A percentile compares a stretch with the other conserved stretches of the same genome.
Conservation (phyloP, 2,797 vertebrate species). For the Takifugu rubripes region DNA sequence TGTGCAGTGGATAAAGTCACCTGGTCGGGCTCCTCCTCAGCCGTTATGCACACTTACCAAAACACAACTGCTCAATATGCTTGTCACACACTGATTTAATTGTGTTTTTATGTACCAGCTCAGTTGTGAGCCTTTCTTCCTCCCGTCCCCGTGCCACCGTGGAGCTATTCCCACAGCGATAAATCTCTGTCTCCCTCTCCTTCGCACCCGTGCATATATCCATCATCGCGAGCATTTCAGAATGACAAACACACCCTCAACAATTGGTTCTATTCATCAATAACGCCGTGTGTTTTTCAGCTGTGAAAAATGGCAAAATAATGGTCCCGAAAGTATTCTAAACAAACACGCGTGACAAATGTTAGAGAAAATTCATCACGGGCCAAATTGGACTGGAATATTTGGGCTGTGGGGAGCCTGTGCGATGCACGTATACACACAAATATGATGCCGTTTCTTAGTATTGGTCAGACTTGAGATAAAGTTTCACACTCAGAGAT, state of each 20-base stretch:
- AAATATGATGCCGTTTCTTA: no score
- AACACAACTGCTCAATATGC: no score
- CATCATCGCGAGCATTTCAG: conserved; percentile 51
- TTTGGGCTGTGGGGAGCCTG: conserved; percentile 9
- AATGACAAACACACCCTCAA: conserved; percentile 63
- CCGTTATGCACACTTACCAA: no score
- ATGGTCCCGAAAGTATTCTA: conserved; percentile 38
- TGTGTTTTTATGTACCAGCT: no score
- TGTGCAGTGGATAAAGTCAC: no score
- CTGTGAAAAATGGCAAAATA: conserved; percentile 42
- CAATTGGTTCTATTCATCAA: conserved; percentile 62
- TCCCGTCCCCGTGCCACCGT: no score
- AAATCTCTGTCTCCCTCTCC: conserved; percentile 46
- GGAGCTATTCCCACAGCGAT: conserved; percentile 26
- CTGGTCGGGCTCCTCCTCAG: no score
- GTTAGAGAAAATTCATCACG: conserved; percentile 34
- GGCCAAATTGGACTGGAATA: conserved; percentile 11
- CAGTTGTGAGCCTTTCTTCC: no score
- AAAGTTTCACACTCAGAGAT: no score
- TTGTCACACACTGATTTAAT: no score
- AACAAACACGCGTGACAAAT: conserved; percentile 47
- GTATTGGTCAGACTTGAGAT: no score
- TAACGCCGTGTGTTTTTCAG: conserved; percentile 45
- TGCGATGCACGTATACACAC: no score
- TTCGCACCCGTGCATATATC: conserved; percentile 34